Base-by-base conservation (phyloP, 2,888 invertebrate genomes). In the Aleiodes leptofemur region DNA sequence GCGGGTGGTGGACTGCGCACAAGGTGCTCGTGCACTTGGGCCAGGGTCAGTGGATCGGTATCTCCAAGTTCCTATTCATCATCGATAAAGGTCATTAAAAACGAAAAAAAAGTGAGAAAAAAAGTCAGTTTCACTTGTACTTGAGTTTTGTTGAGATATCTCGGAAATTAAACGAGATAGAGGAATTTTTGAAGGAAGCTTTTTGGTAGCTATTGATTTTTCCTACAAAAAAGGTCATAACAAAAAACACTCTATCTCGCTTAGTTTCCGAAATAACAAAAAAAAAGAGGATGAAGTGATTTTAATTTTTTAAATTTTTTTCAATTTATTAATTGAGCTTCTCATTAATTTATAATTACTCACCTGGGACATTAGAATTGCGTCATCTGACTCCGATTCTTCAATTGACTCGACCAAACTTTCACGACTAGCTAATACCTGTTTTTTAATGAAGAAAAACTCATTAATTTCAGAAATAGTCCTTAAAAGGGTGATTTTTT, bases 11-110 rank as follows among this genome's bases (percentile, higher is more conserved):
- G 96, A 80, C 95, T 95, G 77, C 96, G 91, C 69, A 96, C 95
- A 92, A 96, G 93, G 86, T 96, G 95, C 85, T 96, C 95, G 84
- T 96, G 96, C 73, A 95, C 94, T 89, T 95, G 95, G 78, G 95
- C 95, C 77, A 95, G 89, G 31, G 94, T 94, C 79, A 95, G 86
- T 0, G 95, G 95, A 86, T 95, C 95, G 68, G 94, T 92, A 85
- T 94, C 94, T 16, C 91, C 87, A 68, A 89, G 79, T 82, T 89
- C 89, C 88, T 89, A 55, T 57, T 48, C 14, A 59, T 57, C 4
- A 11, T 56, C 9, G 50, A 56, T 71, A 31, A 74, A 69, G 53
- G 8, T n/a, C 64, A 43, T 61, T 51, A 48, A 23, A 23, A 23
- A 23, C 23, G 23, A 23, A 23, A 23, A 23, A 23, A 23, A 23